A percentile compares a stretch with the other conserved stretches of the same genome.
Conservation (phyloP, 2,797 vertebrate species). For the Esox lucius region DNA sequence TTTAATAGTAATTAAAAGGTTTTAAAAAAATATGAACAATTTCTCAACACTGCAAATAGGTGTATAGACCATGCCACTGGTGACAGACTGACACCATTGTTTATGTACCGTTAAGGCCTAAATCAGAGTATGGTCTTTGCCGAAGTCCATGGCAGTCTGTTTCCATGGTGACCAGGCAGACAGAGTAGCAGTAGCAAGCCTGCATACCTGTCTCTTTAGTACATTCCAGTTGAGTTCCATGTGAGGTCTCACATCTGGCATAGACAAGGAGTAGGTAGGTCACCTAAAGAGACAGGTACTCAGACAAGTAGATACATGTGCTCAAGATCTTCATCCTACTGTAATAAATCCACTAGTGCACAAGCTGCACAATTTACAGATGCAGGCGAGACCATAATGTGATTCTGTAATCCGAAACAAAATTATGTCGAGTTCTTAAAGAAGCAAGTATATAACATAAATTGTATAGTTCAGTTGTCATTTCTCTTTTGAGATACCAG, state of each 20-base stretch:
- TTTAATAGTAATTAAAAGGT: not conserved
- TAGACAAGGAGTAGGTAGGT: no score
- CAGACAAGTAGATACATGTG: no score
- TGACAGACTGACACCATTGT: not conserved
- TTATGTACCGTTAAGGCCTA: not conserved
- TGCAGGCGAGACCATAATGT: not conserved
- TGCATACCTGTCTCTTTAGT: no score
- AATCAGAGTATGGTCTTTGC: not conserved
- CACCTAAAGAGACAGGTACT: no score
- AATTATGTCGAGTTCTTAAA: not conserved
- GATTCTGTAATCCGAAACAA: not conserved
- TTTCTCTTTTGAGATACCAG: not conserved
- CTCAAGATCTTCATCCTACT: not conserved
- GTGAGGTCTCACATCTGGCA: no score
- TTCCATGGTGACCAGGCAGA: constrained; percentile 3
- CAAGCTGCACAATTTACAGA: not conserved
- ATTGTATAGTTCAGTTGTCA: not conserved
- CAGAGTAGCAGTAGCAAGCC: not conserved
- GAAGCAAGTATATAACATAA: not conserved
- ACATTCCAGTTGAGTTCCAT: no score
- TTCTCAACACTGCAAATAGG: not conserved
- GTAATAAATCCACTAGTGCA: not conserved
- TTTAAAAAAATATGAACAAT: not conserved
- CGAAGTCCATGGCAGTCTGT: constrained; percentile 1
- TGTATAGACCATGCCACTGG: not conserved